Percentiles rank a stretch among this genome's conserved stretches.
phyloP scores from a whole-genome alignment of 2,888 invertebrate species.

The Falcaria lacertinaria region DNA sequence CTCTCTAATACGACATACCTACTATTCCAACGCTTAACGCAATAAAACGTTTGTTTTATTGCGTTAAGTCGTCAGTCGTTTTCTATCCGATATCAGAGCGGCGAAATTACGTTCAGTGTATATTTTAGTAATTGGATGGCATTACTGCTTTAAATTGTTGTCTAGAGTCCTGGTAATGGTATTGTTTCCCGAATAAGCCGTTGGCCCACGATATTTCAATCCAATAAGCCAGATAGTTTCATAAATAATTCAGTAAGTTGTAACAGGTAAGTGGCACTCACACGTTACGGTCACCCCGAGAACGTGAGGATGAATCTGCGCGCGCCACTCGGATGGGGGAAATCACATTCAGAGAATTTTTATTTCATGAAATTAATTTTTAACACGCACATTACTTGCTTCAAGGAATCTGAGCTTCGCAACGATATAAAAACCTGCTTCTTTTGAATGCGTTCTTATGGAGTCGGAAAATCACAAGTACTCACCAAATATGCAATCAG shows the following conservation, averaged over 20 bases:
- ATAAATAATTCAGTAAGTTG: constrained; percentile 76
- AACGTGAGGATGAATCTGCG: constrained; percentile 41
- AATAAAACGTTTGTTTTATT: too few relatives aligned
- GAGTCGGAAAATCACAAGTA: too few relatives aligned
- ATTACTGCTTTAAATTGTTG: constrained; percentile 19
- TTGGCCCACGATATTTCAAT: constrained; percentile 60
- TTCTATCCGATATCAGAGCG: constrained; percentile 6
- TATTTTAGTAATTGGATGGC: constrained; percentile 7
- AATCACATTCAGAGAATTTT: constrained; percentile 53
- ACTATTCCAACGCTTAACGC: constrained; percentile 1
- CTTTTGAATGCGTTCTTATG: too few relatives aligned
- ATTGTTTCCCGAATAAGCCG: constrained; percentile 42
- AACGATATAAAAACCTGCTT: constrained; percentile 8
- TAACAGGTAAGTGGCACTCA: constrained; percentile 74
- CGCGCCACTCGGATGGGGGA: constrained; percentile 40
- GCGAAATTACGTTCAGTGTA: constrained; percentile 3
- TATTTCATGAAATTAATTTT: constrained; percentile 63
- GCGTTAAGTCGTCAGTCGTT: too few relatives aligned
- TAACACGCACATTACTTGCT: constrained; percentile 39
- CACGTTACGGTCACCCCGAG: constrained; percentile 63
- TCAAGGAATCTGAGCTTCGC: constrained; percentile 27
- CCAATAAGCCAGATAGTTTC: constrained; percentile 71
- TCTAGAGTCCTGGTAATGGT: constrained; percentile 28
- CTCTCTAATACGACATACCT: not conserved
- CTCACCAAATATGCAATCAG: too few relatives aligned